These are phyloP conservation scores for Parnassius apollo DNA, from an alignment of 2,888 invertebrate genomes.

Conservation along the genomic window DNA sequence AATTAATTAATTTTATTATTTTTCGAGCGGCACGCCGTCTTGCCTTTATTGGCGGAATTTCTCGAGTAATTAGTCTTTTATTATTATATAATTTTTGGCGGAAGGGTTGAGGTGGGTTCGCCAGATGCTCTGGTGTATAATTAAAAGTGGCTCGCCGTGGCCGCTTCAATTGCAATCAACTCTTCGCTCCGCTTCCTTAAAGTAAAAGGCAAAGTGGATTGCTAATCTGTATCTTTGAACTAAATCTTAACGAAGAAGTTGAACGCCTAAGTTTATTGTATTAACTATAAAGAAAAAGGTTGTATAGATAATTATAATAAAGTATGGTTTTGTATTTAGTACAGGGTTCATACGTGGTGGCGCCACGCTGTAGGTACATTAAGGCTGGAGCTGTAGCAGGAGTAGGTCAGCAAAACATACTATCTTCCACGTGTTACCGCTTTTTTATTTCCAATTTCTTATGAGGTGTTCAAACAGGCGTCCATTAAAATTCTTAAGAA, in stretches of 20 bases:
- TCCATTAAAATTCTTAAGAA: not conserved
- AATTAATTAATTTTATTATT: constrained; percentile 82
- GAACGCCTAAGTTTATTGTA: too few species aligned
- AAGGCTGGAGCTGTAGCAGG: too few species aligned
- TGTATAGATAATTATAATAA: too few species aligned
- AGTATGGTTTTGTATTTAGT: too few species aligned
- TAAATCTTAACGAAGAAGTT: too few species aligned
- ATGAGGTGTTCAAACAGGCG: not conserved
- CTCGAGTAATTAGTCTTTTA: constrained; percentile 80
- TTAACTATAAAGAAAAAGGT: too few species aligned
- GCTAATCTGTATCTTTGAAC: not conserved
- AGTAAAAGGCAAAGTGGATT: not conserved
- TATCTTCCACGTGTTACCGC: too few species aligned
- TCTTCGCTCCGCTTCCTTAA: not conserved
- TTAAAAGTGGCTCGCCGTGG: constrained; percentile 21
- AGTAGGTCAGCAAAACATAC: too few species aligned
- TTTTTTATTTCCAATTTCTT: too few species aligned
- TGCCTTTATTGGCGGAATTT: constrained; percentile 77
- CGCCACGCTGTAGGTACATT: too few species aligned
- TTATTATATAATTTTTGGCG: constrained; percentile 78
- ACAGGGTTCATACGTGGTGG: too few species aligned
- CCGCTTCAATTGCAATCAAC: constrained; percentile 2
- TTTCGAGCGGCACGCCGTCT: constrained; percentile 62
- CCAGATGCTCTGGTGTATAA: constrained; percentile 41
- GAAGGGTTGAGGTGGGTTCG: constrained; percentile 69